phyloP scores from a whole-genome alignment of 2,888 invertebrate species.

The Ariolimax columbianus region DNA sequence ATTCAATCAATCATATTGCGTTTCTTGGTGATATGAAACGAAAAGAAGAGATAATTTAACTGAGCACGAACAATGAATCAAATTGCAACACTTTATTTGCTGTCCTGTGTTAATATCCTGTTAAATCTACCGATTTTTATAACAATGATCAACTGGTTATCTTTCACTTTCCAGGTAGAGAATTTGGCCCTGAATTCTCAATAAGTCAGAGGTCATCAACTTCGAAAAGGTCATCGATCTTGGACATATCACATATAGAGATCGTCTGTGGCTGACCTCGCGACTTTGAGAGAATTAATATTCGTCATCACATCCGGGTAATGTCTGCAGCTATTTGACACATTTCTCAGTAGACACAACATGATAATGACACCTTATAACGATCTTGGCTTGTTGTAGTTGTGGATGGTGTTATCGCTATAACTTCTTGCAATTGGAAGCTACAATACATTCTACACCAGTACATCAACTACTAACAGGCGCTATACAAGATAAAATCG shows the following conservation, averaged over 20 bases:
- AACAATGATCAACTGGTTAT: too few species aligned
- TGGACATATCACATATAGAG: neutral
- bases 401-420: neutral
- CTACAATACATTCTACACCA: too few species aligned
- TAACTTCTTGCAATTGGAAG: neutral
- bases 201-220: neutral
- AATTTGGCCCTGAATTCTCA: slow-evolving; percentile 56
- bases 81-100: too few species aligned
- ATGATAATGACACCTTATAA: neutral
- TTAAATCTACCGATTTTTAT: too few species aligned
- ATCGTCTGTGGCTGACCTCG: neutral
- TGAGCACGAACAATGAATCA: too few species aligned
- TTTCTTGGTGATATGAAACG: too few species aligned
- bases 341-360: neutral
- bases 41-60: too few species aligned
- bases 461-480: too few species aligned
- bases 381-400: neutral
- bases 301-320: neutral
- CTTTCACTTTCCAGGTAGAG: slow-evolving; percentile 40
- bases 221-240: neutral
- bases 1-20: too few species aligned
- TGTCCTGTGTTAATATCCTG: too few species aligned
- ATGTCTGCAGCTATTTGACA: neutral
- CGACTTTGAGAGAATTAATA: neutral
- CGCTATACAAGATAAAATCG: too few species aligned